A percentile compares a stretch with the other conserved stretches of the same genome.
Conservation (phyloP, 2,113 vertebrate species). For the Leuciscus idus region DNA sequence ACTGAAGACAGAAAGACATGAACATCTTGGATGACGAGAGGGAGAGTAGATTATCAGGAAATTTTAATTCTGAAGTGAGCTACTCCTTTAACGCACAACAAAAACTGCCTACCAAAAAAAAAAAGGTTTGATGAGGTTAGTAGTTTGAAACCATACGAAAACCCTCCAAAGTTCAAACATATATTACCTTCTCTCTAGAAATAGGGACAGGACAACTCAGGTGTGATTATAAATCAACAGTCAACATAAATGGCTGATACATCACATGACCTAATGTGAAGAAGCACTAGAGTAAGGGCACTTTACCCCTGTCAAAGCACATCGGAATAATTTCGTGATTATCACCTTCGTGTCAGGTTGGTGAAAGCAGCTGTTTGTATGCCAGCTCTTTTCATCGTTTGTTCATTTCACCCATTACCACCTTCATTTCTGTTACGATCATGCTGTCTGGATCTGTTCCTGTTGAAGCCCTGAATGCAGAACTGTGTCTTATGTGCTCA, state of each 20-base stretch:
- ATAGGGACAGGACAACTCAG: neutral
- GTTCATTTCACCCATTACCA: conserved; percentile 17
- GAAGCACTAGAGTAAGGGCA: neutral
- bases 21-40: too few relatives aligned
- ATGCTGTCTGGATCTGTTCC: neutral
- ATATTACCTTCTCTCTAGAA: neutral
- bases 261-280: neutral
- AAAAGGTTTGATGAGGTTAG: too few relatives aligned
- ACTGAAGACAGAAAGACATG: too few relatives aligned
- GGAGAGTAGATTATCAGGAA: too few relatives aligned
- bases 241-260: neutral
- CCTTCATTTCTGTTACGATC: conserved; percentile 3
- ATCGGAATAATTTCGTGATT: neutral
- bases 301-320: neutral
- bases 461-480: neutral
- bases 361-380: neutral
- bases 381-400: neutral
- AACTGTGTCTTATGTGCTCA: neutral
- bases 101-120: too few relatives aligned
- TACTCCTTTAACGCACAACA: too few relatives aligned
- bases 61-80: too few relatives aligned
- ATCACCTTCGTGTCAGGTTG: neutral
- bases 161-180: neutral
- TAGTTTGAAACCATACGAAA: too few relatives aligned
- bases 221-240: neutral